Evolutionary conservation across 2,888 invertebrate species (phyloP), one percentile per base, ranked within the genome.

Genomic region (Sminthurinus aureus): DNA sequence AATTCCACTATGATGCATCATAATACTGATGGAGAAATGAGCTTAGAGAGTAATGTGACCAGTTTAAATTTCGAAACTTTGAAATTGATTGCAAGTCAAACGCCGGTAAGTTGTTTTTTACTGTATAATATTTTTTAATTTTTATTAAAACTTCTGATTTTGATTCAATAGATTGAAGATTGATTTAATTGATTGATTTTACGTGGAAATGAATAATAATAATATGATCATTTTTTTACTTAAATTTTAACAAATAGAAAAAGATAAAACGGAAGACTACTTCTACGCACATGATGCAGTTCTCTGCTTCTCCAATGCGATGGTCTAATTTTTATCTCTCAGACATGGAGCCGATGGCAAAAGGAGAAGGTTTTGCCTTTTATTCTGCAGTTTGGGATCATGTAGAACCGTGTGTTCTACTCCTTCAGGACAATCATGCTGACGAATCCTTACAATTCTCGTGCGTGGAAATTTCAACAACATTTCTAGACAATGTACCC

Each of bases 41-140:
- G 84, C 12, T 69, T 81, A 73, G 81, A 81, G 20, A 87, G 85
- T 79, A 88, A 88, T 69, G 87, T 88, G 66, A 85, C 87, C 13
- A 86, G 85, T 20, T 81, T 88, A 38, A 88, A 88, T 77, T 82
- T 88, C 73, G 88, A 88, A 84, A 88, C 88, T 8, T 66, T 88
- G 22, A 86, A 85, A 71, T 78, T 88, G 3, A 88, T 88, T 81
- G 88, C 88, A 15, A 86, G 86, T 69, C 88, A 88, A 83, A 82
- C 82, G 26, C 86, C 88, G 50, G 88, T 88, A 83, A 86, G 87
- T 79, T 22, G 18, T 64, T 6, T 52, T 52, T 58, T 18, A 18
- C 2, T 58, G 11, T 74, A n/a, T 26, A 74, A 26, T 74, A 12
- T 74, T 74, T 24, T 71, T 78, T 83, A 24, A n/a, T n/a, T n/a